Evolutionary conservation across 2,888 invertebrate species (phyloP).

Genomic region (Phragmatobia fuliginosa): DNA sequence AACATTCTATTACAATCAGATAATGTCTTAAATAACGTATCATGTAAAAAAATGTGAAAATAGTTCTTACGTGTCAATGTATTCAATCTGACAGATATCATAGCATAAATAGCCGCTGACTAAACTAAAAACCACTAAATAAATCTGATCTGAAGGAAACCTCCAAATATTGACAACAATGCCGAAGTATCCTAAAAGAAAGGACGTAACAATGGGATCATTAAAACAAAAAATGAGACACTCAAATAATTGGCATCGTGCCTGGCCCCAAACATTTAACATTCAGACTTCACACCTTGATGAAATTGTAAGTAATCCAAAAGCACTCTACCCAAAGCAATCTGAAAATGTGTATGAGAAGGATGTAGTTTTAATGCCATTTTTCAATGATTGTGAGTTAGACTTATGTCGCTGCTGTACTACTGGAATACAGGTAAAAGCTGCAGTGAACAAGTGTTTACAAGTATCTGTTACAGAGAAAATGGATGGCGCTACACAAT

Average conservation of each 20-base stretch:
- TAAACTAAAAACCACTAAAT: background rate
- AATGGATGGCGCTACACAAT: background rate
- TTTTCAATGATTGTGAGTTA: constrained; percentile 55
- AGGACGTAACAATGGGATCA: constrained; percentile 16
- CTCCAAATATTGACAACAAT: background rate
- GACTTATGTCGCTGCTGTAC: constrained; percentile 48
- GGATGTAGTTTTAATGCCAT: constrained; percentile 72
- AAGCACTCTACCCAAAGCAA: constrained; percentile 33
- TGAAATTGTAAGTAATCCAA: constrained; percentile 48
- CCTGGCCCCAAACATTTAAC: constrained; percentile 52
- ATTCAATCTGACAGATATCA: background rate
- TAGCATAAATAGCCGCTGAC: background rate
- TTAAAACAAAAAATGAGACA: constrained; percentile 25
- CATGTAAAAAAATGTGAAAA: background rate
- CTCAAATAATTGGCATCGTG: constrained; percentile 40
- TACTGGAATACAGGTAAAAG: constrained; percentile 77
- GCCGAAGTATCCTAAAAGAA: background rate
- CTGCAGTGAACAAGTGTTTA: constrained; percentile 78
- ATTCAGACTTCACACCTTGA: constrained; percentile 51
- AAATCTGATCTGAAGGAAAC: background rate
- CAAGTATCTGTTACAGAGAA: constrained; percentile 60
- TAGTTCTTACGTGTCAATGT: background rate
- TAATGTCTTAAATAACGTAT: background rate
- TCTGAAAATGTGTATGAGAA: constrained; percentile 51
- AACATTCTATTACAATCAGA: background rate